phyloP scores from a whole-genome alignment of 1,140 invertebrate genomes.

The Brachionus paranguensis region DNA sequence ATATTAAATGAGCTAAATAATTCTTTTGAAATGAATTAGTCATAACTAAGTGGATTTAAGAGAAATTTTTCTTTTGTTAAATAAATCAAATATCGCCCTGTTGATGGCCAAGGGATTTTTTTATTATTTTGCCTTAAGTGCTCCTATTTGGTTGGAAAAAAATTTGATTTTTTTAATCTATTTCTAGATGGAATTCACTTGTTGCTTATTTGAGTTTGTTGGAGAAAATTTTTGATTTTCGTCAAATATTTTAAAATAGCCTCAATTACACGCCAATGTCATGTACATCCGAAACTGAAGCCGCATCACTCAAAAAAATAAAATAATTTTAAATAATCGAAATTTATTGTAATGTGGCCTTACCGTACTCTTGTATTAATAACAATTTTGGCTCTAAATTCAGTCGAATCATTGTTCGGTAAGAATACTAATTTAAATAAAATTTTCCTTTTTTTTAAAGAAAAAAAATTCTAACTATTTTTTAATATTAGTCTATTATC shows the following conservation, averaged over 20 bases:
- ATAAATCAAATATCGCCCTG: neutral
- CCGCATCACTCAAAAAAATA: neutral
- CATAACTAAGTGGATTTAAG: constrained; percentile 13
- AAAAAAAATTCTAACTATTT: neutral
- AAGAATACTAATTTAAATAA: neutral
- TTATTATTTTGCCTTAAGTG: neutral
- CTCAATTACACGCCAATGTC: neutral
- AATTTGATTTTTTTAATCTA: neutral
- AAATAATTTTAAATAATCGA: neutral
- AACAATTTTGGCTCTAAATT: neutral
- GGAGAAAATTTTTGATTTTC: neutral
- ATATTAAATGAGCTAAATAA: neutral
- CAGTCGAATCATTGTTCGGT: neutral
- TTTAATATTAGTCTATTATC: constrained; percentile 14
- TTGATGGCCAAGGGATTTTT: neutral
- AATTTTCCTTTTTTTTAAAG: neutral
- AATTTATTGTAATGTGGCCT: neutral
- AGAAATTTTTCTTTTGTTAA: neutral
- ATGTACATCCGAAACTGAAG: neutral
- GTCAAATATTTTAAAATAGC: neutral
- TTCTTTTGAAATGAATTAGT: neutral
- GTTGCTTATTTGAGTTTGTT: neutral
- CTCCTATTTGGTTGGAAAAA: neutral
- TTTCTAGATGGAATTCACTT: neutral
- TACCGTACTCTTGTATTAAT: neutral